Evolutionary conservation across 2,888 invertebrate genomes (phyloP).

Genomic region (Silvanus unidentatus): DNA sequence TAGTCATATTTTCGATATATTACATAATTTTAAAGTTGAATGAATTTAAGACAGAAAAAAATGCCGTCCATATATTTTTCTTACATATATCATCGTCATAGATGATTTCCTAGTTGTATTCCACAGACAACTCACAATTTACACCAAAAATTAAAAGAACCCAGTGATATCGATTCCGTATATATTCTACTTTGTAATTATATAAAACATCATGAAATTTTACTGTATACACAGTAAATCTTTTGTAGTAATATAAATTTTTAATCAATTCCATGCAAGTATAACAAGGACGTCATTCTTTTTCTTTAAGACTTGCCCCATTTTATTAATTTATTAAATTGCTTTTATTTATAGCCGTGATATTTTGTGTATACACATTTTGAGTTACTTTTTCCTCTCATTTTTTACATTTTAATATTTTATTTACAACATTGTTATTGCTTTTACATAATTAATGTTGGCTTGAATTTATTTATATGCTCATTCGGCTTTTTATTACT

Average conservation of each 20-base stretch:
- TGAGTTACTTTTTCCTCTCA: not conserved
- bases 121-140: no score
- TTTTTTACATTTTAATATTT: not conserved
- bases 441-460: no score
- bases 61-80: no score
- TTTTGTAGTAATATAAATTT: not conserved
- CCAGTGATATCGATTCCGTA: no score
- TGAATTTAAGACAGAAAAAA: no score
- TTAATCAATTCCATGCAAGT: not conserved
- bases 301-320: not conserved
- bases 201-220: no score
- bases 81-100: no score
- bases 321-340: slow-evolving; percentile 1
- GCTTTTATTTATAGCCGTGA: slow-evolving; percentile 1
- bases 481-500: not conserved
- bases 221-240: no score
- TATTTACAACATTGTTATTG: not conserved
- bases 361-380: not conserved
- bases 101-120: slow-evolving; percentile 14
- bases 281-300: no score
- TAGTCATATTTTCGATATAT: slow-evolving; percentile 25
- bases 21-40: slow-evolving; percentile 7
- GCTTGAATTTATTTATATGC: no score
- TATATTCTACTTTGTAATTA: no score
- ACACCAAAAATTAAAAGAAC: no score